Evolutionary conservation across 2,888 invertebrate genomes (phyloP).

Genomic region (Helleia helle): DNA sequence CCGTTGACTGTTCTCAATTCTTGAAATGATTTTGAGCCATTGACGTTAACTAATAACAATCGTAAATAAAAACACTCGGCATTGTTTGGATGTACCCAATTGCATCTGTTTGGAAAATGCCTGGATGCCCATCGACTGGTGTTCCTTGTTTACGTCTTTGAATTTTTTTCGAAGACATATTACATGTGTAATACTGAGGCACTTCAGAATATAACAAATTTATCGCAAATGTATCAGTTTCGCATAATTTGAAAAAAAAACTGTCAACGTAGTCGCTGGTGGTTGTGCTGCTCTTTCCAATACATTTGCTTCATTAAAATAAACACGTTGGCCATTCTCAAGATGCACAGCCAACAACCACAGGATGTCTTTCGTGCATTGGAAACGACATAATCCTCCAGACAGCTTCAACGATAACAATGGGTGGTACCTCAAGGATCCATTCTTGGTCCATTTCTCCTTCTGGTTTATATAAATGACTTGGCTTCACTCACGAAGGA

Average conservation of each 20-base stretch:
- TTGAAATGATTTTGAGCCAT: too few relatives aligned
- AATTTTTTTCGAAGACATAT: constrained; percentile 12
- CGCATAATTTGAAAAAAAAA: too few relatives aligned
- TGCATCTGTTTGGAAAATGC: constrained; percentile 14
- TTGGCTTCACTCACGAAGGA: too few relatives aligned
- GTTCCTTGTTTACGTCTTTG: constrained; percentile 17
- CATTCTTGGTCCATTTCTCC: too few relatives aligned
- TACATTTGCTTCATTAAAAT: background rate
- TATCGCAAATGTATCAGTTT: background rate
- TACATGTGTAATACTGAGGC: constrained; percentile 11
- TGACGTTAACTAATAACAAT: too few relatives aligned
- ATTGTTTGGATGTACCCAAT: constrained; percentile 16
- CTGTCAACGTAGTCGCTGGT: constrained; percentile 1
- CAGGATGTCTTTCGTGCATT: too few relatives aligned
- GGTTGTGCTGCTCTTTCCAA: constrained; percentile 1
- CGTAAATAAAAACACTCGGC: constrained; percentile 15
- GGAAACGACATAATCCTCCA: too few relatives aligned
- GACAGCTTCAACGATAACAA: too few relatives aligned
- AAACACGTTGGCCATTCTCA: too few relatives aligned
- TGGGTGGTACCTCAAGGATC: too few relatives aligned
- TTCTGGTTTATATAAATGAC: too few relatives aligned
- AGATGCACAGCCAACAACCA: too few relatives aligned
- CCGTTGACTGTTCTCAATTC: constrained; percentile 18
- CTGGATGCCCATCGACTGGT: constrained; percentile 10
- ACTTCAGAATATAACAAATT: constrained; percentile 12